Base-by-base conservation (phyloP, 2,888 invertebrate genomes). In the Scelioninae gen. 1 region DNA sequence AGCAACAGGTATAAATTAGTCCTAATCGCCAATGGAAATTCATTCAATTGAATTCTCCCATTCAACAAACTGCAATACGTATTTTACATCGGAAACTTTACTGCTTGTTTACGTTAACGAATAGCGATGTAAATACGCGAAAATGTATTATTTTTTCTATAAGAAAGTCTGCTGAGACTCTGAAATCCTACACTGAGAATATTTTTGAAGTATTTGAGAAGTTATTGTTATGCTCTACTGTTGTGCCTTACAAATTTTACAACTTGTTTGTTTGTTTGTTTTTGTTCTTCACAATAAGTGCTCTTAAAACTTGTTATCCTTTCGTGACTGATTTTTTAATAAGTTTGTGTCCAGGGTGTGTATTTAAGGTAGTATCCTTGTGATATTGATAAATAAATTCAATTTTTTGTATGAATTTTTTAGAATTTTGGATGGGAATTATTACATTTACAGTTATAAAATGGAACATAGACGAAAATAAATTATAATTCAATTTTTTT, bases 1-100 rank as follows among this genome's bases (percentile, higher is more conserved):
- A 23, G 23, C 23, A 23, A 23, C 95, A 93, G 90, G 91, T 92
- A 92, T 91, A 91, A 88, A 90, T 88, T 90, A 82, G 68, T 85
- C 76, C 78, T 83, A 76, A 38, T 38, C 53, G 11, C 47, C 29
- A 13, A n/a, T 55, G 34, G 55, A 63, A 23, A 40, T 40, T 63
- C 23, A 23, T 23, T 23, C 23, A 23, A 4, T 23, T 23, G 23
- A 23, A 23, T 23, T 23, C 23, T 23, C 23, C 23, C 47, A 56
- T 40, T 75, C 65, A 40, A 56, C 15, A 58, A 53, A 38, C 47
- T 68, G 53, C 65, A 40, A 66, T 65, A 38, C 13, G 11, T n/a
- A 11, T 45, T 62, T 62, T n/a, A 77, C 45, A 13, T 62, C 45
- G 51, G 56, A 29, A 60, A 51, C 31, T 51, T 65, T 40, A 45